A percentile compares a stretch with the other conserved stretches of the same genome.
Conservation (phyloP, 1,140 invertebrate genomes). For the Phortica variegata region DNA sequence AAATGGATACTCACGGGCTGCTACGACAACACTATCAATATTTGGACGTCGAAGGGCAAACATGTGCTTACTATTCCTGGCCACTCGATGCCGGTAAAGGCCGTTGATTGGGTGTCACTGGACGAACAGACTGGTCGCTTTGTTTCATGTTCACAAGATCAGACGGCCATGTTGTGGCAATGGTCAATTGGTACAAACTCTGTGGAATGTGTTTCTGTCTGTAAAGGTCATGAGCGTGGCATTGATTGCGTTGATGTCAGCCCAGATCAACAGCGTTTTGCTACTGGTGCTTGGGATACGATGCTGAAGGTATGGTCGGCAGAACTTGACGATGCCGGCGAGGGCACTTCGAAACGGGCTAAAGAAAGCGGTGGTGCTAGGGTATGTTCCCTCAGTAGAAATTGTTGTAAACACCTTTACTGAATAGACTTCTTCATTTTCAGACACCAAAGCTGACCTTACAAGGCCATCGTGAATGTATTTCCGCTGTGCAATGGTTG, state of each 20-base stretch:
- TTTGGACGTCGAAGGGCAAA: conserved; percentile 85
- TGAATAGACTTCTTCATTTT: conserved; percentile 8
- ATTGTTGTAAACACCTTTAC: background rate
- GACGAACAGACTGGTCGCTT: conserved; percentile 68
- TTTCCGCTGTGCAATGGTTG: conserved; percentile 84
- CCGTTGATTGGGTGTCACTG: conserved; percentile 79
- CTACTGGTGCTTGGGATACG: conserved; percentile 91
- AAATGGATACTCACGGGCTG: conserved; percentile 91
- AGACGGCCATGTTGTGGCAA: conserved; percentile 87
- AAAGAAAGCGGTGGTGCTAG: conserved; percentile 60
- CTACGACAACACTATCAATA: conserved; percentile 89
- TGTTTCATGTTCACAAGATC: conserved; percentile 90
- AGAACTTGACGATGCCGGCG: conserved; percentile 56
- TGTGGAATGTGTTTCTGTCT: conserved; percentile 77
- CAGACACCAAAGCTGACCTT: conserved; percentile 85
- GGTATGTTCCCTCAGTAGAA: conserved; percentile 42
- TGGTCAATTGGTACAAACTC: conserved; percentile 78
- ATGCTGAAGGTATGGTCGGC: conserved; percentile 78
- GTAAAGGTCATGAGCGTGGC: conserved; percentile 85
- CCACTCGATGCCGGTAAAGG: conserved; percentile 83
- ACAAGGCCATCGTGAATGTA: conserved; percentile 87
- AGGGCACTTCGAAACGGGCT: conserved; percentile 34
- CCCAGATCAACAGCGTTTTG: conserved; percentile 67
- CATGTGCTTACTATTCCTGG: conserved; percentile 81
- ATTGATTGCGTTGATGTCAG: conserved; percentile 82